Evolutionary conservation across 2,797 vertebrate species (phyloP).

Genomic region (Limosa lapponica): DNA sequence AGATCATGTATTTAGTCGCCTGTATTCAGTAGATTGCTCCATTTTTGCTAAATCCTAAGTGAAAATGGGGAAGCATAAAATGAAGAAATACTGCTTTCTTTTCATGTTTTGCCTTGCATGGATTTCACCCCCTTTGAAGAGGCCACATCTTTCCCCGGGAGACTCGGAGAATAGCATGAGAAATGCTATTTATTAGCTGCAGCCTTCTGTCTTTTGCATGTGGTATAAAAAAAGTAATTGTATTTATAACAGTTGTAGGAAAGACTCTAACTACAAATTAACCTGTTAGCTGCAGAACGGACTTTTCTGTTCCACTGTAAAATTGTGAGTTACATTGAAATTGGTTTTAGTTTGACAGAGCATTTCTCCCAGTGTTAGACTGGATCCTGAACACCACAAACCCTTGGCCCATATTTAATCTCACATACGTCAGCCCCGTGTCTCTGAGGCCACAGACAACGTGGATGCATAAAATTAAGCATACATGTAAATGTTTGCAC

Average conservation of each 20-base stretch:
- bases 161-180: background rate
- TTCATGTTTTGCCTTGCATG: background rate
- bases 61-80: background rate
- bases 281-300: background rate
- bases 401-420: background rate
- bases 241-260: background rate
- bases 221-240: background rate
- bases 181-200: constrained; percentile 44
- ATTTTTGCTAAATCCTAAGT: background rate
- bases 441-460: background rate
- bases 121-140: constrained; percentile 39
- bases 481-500: background rate
- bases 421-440: background rate
- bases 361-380: background rate
- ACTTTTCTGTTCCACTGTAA: background rate
- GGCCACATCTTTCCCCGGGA: background rate
- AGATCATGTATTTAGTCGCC: background rate
- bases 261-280: background rate
- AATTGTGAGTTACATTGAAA: background rate
- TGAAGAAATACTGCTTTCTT: background rate
- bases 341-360: background rate
- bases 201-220: constrained; percentile 51
- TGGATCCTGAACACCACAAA: background rate
- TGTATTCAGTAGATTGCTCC: background rate
- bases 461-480: background rate